A percentile compares a stretch with the other conserved stretches of the same genome.
Evolutionary conservation across 1,140 invertebrate species (phyloP).

Genomic region (Sitophilus oryzae): DNA sequence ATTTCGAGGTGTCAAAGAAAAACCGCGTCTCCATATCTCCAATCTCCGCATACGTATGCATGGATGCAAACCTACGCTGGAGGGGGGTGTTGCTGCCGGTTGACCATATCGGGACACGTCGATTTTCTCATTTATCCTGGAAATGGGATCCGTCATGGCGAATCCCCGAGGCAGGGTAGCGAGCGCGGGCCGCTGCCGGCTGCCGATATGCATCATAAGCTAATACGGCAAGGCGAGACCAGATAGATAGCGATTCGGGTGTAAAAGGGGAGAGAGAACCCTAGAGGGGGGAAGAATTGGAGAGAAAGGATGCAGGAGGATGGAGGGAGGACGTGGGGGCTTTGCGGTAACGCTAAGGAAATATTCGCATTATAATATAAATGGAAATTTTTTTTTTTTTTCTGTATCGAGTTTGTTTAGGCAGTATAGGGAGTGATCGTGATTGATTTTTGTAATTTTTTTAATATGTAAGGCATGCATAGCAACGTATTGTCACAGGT

Average conservation of each 20-base stretch:
- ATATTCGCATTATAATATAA: too few relatives aligned
- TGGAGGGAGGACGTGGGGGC: too few relatives aligned
- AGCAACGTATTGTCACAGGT: too few relatives aligned
- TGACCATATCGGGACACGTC: slow-evolving; percentile 37
- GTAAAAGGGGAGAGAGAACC: background rate
- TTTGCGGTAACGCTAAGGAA: background rate
- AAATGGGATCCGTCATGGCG: slow-evolving; percentile 26
- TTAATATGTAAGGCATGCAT: too few relatives aligned
- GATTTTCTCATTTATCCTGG: slow-evolving; percentile 29
- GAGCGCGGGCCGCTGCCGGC: too few relatives aligned
- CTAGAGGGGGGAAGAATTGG: too few relatives aligned
- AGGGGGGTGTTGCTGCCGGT: slow-evolving; percentile 39
- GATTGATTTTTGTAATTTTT: too few relatives aligned
- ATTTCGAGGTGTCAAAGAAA: slow-evolving; percentile 47
- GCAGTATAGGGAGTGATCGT: too few relatives aligned
- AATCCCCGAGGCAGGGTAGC: slow-evolving; percentile 24
- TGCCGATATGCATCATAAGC: slow-evolving; percentile 23
- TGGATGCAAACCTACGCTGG: slow-evolving; percentile 40
- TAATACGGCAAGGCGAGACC: slow-evolving; percentile 13
- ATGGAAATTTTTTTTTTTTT: too few relatives aligned
- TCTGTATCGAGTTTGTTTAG: too few relatives aligned
- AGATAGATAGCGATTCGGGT: background rate
- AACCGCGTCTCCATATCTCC: too few relatives aligned
- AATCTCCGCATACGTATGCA: slow-evolving; percentile 31
- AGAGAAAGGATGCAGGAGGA: too few relatives aligned